Percentiles rank a stretch among this genome's conserved stretches.
Evolutionary conservation across 2,888 invertebrate genomes (phyloP).

Genomic region (Acleris literana): DNA sequence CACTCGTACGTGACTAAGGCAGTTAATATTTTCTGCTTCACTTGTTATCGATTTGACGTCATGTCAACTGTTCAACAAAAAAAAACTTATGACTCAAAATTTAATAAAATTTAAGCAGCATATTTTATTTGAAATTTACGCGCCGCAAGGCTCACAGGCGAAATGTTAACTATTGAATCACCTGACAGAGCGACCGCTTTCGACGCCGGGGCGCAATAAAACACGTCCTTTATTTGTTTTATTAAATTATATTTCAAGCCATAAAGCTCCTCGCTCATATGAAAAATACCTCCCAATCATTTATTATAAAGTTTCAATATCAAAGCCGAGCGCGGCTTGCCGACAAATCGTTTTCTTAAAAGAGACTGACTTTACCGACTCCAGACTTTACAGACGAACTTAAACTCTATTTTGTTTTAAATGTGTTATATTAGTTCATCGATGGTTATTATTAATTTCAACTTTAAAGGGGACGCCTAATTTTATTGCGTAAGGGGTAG

Average conservation of each 20-base stretch:
- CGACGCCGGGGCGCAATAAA: not conserved
- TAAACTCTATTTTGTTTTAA: not conserved
- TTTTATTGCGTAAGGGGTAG: not conserved
- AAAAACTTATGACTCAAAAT: no score
- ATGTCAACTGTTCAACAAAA: no score
- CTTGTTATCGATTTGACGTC: no score
- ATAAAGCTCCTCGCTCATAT: constrained; percentile 6
- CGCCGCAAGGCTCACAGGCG: no score
- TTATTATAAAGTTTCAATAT: constrained; percentile 33
- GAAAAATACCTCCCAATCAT: constrained; percentile 17
- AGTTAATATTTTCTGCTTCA: no score
- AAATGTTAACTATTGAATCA: not conserved
- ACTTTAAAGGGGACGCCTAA: not conserved
- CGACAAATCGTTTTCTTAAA: constrained; percentile 27
- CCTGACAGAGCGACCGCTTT: not conserved
- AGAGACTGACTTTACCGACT: constrained; percentile 2
- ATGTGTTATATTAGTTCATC: not conserved
- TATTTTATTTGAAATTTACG: no score
- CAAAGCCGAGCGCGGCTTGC: constrained; percentile 16
- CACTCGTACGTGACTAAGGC: no score
- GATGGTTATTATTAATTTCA: not conserved
- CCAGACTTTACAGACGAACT: not conserved
- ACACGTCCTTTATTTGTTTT: constrained; percentile 1
- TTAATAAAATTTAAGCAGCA: no score
- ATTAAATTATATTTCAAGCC: constrained; percentile 7